Conservation (phyloP, 2,888 invertebrate species). For the Amblyteles armatorius region DNA sequence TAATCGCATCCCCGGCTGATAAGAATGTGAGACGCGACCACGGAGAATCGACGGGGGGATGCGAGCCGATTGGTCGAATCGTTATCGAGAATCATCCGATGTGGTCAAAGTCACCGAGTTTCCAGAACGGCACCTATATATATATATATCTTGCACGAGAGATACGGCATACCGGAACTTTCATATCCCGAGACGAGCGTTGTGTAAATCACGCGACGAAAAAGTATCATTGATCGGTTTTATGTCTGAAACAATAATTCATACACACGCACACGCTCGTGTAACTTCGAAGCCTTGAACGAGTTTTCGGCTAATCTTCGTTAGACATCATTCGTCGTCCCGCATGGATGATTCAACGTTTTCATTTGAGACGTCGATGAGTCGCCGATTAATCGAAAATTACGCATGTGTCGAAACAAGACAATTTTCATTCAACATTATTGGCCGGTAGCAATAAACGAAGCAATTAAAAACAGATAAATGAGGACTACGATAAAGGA, state of each 20-base stretch:
- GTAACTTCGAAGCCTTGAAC: neutral
- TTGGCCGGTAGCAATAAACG: neutral
- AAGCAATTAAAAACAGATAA: neutral
- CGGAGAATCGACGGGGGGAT: neutral
- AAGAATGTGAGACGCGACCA: constrained; percentile 17
- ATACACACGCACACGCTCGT: neutral
- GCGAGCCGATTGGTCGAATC: constrained; percentile 54
- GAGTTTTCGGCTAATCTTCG: constrained; percentile 3
- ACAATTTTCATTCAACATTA: neutral
- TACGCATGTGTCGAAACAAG: too few relatives aligned
- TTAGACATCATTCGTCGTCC: neutral
- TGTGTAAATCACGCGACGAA: constrained; percentile 8
- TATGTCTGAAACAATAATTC: constrained; percentile 31
- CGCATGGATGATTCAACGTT: constrained; percentile 2
- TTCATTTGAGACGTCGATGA: neutral
- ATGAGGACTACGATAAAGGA: neutral
- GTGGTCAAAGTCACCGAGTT: constrained; percentile 58
- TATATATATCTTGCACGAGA: neutral
- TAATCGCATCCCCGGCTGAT: constrained; percentile 16
- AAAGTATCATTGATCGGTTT: constrained; percentile 34
- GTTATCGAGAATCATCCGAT: constrained; percentile 72
- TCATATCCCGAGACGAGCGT: constrained; percentile 1
- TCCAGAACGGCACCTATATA: constrained; percentile 19
- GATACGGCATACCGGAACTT: neutral
- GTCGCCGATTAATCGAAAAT: neutral